These are phyloP conservation scores for Aphis gossypii DNA, from an alignment of 1,140 invertebrate genomes.

Conservation along the genomic window DNA sequence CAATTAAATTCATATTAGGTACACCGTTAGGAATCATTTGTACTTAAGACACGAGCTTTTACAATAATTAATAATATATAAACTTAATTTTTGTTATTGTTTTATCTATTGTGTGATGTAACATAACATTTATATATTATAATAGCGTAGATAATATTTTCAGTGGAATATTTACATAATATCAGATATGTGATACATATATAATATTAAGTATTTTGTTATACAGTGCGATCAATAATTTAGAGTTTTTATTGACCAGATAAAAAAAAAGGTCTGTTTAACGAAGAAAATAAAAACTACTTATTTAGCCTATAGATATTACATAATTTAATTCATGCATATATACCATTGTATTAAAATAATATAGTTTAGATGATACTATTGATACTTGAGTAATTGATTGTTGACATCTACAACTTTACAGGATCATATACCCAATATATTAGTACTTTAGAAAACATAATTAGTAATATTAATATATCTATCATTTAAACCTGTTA, in stretches of 20 bases:
- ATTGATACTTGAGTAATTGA: not conserved
- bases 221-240: not conserved
- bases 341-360: not conserved
- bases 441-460: not conserved
- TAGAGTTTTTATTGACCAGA: not conserved
- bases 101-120: not conserved
- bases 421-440: not conserved
- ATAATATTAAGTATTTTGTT: not conserved
- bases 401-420: not conserved
- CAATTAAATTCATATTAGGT: not conserved
- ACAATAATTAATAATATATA: not conserved
- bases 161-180: not conserved
- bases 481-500: no score
- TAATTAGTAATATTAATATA: not conserved
- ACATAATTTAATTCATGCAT: no score
- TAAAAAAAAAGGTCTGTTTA: not conserved
- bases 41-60: not conserved
- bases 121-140: not conserved
- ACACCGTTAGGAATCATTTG: not conserved
- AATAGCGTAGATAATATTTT: not conserved
- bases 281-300: not conserved
- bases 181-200: not conserved
- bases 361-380: not conserved
- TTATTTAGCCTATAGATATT: no score
- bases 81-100: not conserved